Conservation (phyloP, 2,888 invertebrate species). For the Drosophila seclusa region DNA sequence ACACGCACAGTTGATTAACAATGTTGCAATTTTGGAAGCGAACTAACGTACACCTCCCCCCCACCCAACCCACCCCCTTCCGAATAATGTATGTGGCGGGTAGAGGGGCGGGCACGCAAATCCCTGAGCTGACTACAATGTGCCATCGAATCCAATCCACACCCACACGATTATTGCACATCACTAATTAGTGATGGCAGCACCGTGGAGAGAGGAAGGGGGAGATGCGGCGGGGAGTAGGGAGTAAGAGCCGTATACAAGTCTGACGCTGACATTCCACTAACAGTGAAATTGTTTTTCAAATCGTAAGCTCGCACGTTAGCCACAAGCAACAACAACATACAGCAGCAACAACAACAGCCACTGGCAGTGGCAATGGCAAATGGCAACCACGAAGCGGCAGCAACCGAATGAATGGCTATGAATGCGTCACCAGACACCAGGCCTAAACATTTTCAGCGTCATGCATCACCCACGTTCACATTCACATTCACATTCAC, state of each 20-base stretch:
- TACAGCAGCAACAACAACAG: constrained; percentile 2
- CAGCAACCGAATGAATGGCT: constrained; percentile 75
- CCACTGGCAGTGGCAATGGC: constrained; percentile 40
- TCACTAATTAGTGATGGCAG: constrained; percentile 75
- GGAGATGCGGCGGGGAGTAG: background rate
- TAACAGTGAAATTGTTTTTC: constrained; percentile 78
- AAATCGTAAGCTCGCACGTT: constrained; percentile 78
- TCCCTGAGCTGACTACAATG: constrained; percentile 27
- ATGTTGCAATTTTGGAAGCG: constrained; percentile 67
- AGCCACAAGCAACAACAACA: constrained; percentile 60
- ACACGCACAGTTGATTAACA: constrained; percentile 77
- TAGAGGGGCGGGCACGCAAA: constrained; percentile 17
- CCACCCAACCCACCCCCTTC: background rate
- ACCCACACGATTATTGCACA: constrained; percentile 74
- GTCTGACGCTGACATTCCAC: constrained; percentile 77
- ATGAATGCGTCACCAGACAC: constrained; percentile 77
- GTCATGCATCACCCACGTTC: constrained; percentile 67
- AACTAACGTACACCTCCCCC: constrained; percentile 13
- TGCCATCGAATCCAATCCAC: background rate
- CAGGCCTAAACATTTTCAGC: constrained; percentile 71
- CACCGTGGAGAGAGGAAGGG: constrained; percentile 10
- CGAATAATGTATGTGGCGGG: background rate
- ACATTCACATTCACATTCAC: constrained; percentile 33
- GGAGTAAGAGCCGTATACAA: constrained; percentile 21
- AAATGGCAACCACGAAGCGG: constrained; percentile 63